Percentiles rank a stretch among this genome's conserved stretches.
These are phyloP conservation scores for Osedax fenrisi DNA, from an alignment of 2,888 invertebrate genomes.

Conservation along the genomic window DNA sequence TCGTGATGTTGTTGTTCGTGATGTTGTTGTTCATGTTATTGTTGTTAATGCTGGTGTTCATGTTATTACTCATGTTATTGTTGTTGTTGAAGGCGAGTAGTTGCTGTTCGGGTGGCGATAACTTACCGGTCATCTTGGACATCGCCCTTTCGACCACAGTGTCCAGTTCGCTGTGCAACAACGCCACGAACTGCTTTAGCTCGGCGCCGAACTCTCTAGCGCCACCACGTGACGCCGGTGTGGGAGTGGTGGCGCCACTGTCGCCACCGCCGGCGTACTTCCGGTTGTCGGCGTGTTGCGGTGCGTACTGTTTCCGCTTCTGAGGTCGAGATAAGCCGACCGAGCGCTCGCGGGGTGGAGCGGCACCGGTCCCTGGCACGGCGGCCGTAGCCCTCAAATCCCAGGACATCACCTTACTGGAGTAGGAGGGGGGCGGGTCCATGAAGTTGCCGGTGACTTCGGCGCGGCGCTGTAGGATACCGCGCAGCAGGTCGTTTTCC, in stretches of 20 bases:
- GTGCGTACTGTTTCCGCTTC: constrained; percentile 85
- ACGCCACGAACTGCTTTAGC: constrained; percentile 20
- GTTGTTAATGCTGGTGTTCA: not conserved
- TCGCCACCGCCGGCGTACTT: constrained; percentile 53
- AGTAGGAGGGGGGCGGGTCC: not conserved
- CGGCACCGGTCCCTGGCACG: not conserved
- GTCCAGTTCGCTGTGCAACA: constrained; percentile 49
- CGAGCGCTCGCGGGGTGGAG: not conserved
- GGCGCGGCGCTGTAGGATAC: constrained; percentile 77
- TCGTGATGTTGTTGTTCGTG: too few species aligned
- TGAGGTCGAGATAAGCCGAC: constrained; percentile 38
- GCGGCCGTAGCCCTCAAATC: constrained; percentile 13
- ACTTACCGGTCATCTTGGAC: constrained; percentile 59
- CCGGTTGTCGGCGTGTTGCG: constrained; percentile 77
- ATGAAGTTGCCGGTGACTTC: constrained; percentile 27
- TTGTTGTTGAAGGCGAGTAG: not conserved
- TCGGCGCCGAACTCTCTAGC: constrained; percentile 63
- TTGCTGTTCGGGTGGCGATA: too few species aligned
- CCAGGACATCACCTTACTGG: not conserved
- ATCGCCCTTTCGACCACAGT: constrained; percentile 77
- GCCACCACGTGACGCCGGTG: constrained; percentile 73
- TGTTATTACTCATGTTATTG: too few species aligned
- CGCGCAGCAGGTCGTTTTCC: constrained; percentile 60
- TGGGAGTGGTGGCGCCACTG: too few species aligned
- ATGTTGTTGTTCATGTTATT: not conserved